Conservation (phyloP, 2,797 vertebrate species). For the Chaunax sp. region DNA sequence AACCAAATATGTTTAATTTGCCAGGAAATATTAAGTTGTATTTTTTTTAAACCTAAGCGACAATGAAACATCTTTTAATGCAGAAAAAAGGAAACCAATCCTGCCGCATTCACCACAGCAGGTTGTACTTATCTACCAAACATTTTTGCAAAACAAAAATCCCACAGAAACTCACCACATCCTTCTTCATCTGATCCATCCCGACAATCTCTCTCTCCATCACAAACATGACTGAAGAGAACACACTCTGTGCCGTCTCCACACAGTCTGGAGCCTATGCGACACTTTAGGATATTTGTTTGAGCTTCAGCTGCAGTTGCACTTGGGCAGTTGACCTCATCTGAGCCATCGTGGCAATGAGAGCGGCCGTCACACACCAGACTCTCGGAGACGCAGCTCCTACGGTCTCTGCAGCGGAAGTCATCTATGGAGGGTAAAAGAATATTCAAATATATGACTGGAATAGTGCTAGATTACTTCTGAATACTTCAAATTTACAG, state of each 20-base stretch:
- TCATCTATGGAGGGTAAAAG: conserved; percentile 48
- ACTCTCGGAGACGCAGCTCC: conserved; percentile 68
- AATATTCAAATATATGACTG: too few relatives aligned
- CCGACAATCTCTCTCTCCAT: conserved; percentile 83
- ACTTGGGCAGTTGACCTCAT: conserved; percentile 57
- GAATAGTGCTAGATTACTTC: too few relatives aligned
- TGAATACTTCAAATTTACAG: too few relatives aligned
- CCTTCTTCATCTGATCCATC: conserved; percentile 89
- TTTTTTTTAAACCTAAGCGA: too few relatives aligned
- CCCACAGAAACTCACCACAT: conserved; percentile 66
- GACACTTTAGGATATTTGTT: conserved; percentile 54
- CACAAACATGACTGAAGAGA: conserved; percentile 81
- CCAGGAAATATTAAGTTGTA: too few relatives aligned
- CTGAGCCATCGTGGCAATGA: conserved; percentile 76
- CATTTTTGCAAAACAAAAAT: neutral
- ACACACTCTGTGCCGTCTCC: conserved; percentile 76
- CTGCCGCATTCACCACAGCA: too few relatives aligned
- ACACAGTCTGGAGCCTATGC: conserved; percentile 74
- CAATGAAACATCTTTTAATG: too few relatives aligned
- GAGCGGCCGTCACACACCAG: conserved; percentile 78
- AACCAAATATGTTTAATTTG: too few relatives aligned
- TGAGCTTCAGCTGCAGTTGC: neutral
- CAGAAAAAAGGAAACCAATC: too few relatives aligned
- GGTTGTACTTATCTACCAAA: too few relatives aligned
- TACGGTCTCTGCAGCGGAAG: conserved; percentile 74